Base-by-base conservation (phyloP, 2,113 vertebrate species). In the Ia io region DNA sequence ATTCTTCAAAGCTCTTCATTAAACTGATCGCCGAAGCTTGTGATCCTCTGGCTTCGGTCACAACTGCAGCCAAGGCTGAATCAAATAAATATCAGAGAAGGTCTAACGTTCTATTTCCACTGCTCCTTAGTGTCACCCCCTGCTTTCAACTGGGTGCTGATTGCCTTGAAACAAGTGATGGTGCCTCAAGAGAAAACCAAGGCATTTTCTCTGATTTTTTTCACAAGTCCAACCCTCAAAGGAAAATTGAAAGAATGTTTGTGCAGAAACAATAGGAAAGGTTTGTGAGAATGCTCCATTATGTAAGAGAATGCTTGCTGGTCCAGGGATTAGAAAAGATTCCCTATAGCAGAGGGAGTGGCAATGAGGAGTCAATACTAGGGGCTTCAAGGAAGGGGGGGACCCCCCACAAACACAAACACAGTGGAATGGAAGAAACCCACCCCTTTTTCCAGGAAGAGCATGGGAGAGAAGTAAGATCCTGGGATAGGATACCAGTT, bases 1-100 rank as follows among this genome's bases (percentile, higher is more conserved):
- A n/a, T 71, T 79, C 35, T 88, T 94, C 17, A 78, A 6, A 92
- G 56, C 40, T 92, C 79, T 87, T 74, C 56, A 70, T 84, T 82
- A 90, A 76, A 59, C 71, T 77, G 61, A 42, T 63, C 6, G 12
- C 30, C 32, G 65, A 95, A 70, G 53, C 30, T 44, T 63, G 32
- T 74, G 67, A 77, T 35, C 40, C 49, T 71, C 74, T 35, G 32
- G n/a, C 42, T 80, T 77, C 17, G 35, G 40, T 67, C 61, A 88
- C 47, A 18, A 12, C 40, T 63, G 53, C 61, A 85, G 59, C 78
- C 28, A 69, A 56, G 5, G 40, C 35, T 49, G 30, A 83, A 89
- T 74, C 49, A 56, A n/a, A 42, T 1, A 59, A 18, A 67, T 71
- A 76, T 73, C 67, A 18, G 59, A 86, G 35, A 77, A 79, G 23